A percentile compares a stretch with the other conserved stretches of the same genome.
Conservation (phyloP, 2,113 vertebrate species). For the Probosciger aterrimus region DNA sequence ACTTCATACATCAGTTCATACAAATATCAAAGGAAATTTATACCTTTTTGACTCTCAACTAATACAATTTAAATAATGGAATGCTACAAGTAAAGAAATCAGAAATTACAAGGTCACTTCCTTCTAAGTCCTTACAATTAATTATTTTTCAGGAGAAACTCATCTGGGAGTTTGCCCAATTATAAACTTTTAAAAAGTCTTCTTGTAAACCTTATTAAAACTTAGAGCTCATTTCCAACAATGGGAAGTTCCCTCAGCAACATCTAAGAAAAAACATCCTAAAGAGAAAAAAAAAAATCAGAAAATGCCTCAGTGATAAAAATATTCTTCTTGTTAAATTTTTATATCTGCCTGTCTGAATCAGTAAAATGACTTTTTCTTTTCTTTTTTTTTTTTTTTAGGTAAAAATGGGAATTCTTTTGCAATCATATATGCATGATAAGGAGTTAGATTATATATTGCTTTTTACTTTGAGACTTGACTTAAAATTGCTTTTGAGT, state of each 20-base stretch:
- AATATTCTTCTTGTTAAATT: slow-evolving; percentile 33
- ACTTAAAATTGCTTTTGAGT: neutral
- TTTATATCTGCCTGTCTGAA: slow-evolving; percentile 58
- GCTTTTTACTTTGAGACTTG: neutral
- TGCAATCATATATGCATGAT: neutral
- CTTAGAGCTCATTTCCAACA: neutral
- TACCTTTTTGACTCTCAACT: neutral
- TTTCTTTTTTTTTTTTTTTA: neutral
- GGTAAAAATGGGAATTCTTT: neutral
- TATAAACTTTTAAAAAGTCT: neutral
- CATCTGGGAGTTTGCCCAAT: neutral
- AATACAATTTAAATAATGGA: neutral
- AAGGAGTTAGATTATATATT: neutral
- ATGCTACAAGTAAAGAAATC: neutral
- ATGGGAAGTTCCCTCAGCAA: neutral
- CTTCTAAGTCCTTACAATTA: neutral
- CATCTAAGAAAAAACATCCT: neutral
- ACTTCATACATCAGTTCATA: neutral
- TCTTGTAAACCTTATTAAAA: neutral
- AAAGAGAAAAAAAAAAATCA: neutral
- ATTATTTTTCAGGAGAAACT: neutral
- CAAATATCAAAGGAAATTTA: neutral
- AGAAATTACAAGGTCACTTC: neutral
- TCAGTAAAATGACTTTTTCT: slow-evolving; percentile 62
- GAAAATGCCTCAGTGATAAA: neutral